These are phyloP conservation scores for Zophobas morio DNA, from an alignment of 1,140 invertebrate genomes.

Conservation along the genomic window DNA sequence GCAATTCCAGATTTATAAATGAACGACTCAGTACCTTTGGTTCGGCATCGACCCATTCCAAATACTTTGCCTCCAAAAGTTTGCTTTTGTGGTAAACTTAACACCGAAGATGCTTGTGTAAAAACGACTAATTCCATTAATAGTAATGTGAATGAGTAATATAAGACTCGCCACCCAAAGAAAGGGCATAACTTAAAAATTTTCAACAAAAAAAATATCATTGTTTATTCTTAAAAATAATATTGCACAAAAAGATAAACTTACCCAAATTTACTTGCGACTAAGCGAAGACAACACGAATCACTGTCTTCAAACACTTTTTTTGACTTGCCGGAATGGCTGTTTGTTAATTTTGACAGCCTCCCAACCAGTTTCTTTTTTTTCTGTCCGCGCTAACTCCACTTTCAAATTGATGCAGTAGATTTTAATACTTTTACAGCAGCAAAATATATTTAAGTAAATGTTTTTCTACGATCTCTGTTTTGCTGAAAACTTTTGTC, in stretches of 20 bases:
- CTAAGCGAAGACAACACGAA: constrained; percentile 19
- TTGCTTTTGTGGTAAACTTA: too few relatives aligned
- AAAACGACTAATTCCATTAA: too few relatives aligned
- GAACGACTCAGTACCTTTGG: too few relatives aligned
- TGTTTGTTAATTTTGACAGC: constrained; percentile 2
- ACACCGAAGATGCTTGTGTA: too few relatives aligned
- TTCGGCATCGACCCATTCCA: too few relatives aligned
- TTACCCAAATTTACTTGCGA: constrained; percentile 22
- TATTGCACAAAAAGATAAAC: constrained; percentile 18
- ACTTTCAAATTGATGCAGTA: background rate
- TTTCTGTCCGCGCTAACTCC: background rate
- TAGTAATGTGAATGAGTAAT: too few relatives aligned
- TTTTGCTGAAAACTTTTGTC: background rate
- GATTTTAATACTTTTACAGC: background rate
- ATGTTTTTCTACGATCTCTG: background rate
- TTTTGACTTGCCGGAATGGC: background rate
- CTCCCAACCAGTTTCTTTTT: background rate
- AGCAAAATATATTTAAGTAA: background rate
- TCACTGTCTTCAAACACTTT: constrained; percentile 21
- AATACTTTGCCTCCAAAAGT: too few relatives aligned
- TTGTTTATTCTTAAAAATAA: constrained; percentile 10
- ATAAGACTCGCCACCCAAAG: too few relatives aligned
- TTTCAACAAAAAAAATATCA: too few relatives aligned
- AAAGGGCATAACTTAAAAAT: too few relatives aligned
- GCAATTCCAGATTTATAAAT: too few relatives aligned